Evolutionary conservation across 2,113 vertebrate species (phyloP), one percentile per base, ranked within the genome.

Genomic region (Aegithalos caudatus): DNA sequence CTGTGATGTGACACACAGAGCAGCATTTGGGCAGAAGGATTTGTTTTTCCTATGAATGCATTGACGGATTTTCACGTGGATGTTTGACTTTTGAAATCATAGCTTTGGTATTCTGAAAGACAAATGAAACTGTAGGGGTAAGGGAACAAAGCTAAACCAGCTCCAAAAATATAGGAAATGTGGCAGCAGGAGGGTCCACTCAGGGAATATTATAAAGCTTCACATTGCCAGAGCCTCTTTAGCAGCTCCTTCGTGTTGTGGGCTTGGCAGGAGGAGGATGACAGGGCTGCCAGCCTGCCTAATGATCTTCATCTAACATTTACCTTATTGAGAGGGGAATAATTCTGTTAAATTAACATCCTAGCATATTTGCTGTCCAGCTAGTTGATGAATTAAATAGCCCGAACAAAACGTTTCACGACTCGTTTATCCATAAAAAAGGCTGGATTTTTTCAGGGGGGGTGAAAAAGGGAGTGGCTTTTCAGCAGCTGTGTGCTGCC

Each of bases 341-440:
- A 92, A 67, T 96, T 95, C 65, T 92, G 77, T 95, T 93, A 92
- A 92, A 96, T 97, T 96, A 97, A 93, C 96, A 97, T 91, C 69
- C 60, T 57, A 96, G 73, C 64, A 66, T 86, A 85, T 96, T 97
- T 96, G 72, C 84, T 96, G 89, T 97, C 87, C 85, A 89, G 87
- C 90, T 74, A 95, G 84, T 51, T 97, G 95, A 96, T 90, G 94
- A 95, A 96, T 89, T 90, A 95, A 97, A 56, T 86, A 94, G 94
- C 91, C 92, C 28, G 95, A 91, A 86, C 84, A 94, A 88, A 92
- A 93, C 81, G 60, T 86, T 96, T 94, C 91, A 94, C 85, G 92
- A 93, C 74, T 88, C 69, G 20, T 96, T 91, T 94, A 54, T 81
- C 81, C 85, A 53, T 96, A 87, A 94, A 92, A 91, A 53, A 84